Evolutionary conservation across 2,797 vertebrate species (phyloP).

Genomic region (Yasuhikotakia modesta): DNA sequence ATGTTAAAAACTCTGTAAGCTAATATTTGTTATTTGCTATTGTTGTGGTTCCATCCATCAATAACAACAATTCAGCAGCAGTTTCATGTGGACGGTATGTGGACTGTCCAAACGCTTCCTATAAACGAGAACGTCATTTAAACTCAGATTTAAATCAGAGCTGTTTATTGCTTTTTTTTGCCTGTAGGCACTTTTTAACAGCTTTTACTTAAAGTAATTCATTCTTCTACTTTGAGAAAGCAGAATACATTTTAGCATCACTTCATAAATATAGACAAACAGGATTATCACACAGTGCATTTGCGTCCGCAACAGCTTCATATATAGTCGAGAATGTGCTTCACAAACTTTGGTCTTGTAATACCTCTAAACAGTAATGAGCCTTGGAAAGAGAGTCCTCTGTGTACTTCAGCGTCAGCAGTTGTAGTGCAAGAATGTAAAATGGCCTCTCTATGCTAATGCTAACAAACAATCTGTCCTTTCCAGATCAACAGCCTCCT

Average conservation of each 20-base stretch:
- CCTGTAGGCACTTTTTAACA: constrained; percentile 43
- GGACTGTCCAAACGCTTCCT: background rate
- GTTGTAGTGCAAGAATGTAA: constrained; percentile 35
- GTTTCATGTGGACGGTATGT: background rate
- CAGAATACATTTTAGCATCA: background rate
- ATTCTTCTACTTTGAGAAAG: background rate
- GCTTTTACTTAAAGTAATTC: constrained; percentile 22
- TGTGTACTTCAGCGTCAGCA: constrained; percentile 37
- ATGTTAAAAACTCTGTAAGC: constrained; percentile 69
- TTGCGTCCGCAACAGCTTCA: background rate
- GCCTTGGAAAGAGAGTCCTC: constrained; percentile 58
- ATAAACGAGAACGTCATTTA: constrained; percentile 1
- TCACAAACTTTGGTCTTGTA: constrained; percentile 45
- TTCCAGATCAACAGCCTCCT: constrained; percentile 34
- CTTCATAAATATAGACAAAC: constrained; percentile 50
- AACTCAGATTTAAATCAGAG: background rate
- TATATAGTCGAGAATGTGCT: background rate
- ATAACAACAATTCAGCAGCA: constrained; percentile 10
- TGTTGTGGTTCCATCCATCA: constrained; percentile 27
- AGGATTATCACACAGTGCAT: constrained; percentile 17
- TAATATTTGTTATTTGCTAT: constrained; percentile 61
- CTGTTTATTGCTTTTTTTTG: constrained; percentile 25
- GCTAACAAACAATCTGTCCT: constrained; percentile 24
- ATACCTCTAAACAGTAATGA: constrained; percentile 57
- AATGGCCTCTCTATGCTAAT: constrained; percentile 15